phyloP scores from a whole-genome alignment of 2,888 invertebrate genomes.

The Apoderus coryli region DNA sequence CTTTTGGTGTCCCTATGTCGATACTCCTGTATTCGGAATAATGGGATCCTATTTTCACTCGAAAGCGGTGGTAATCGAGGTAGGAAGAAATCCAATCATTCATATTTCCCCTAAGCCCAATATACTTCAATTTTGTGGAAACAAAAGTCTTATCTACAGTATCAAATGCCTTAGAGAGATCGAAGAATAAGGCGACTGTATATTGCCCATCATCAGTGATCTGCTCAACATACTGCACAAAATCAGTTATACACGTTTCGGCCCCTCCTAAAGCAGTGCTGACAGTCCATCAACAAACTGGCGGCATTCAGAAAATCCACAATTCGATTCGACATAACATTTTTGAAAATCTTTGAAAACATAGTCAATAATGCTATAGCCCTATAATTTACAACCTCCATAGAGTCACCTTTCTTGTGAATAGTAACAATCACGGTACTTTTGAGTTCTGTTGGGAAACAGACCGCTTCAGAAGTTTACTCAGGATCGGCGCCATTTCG shows the following conservation, averaged over 20 bases:
- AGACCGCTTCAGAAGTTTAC: no score
- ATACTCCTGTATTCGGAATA: no score
- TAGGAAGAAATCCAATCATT: not conserved
- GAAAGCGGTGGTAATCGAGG: no score
- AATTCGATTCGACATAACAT: not conserved
- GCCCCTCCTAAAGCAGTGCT: not conserved
- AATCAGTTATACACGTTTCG: not conserved
- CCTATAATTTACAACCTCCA: not conserved
- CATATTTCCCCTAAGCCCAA: not conserved
- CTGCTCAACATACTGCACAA: not conserved
- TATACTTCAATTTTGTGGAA: not conserved
- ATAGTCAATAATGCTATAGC: not conserved
- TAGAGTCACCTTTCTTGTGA: constrained; percentile 1
- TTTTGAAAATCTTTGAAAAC: constrained; percentile 1
- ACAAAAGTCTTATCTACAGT: not conserved
- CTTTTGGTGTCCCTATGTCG: no score
- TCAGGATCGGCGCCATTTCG: no score
- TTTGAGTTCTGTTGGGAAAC: not conserved
- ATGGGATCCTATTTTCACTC: no score
- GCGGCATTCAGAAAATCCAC: not conserved
- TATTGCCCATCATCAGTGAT: not conserved
- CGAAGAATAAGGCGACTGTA: not conserved
- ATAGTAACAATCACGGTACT: not conserved
- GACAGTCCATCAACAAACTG: constrained; percentile 1
- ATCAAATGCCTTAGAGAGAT: not conserved